phyloP scores from a whole-genome alignment of 1,140 invertebrate species.

The Ganaspis sp. region DNA sequence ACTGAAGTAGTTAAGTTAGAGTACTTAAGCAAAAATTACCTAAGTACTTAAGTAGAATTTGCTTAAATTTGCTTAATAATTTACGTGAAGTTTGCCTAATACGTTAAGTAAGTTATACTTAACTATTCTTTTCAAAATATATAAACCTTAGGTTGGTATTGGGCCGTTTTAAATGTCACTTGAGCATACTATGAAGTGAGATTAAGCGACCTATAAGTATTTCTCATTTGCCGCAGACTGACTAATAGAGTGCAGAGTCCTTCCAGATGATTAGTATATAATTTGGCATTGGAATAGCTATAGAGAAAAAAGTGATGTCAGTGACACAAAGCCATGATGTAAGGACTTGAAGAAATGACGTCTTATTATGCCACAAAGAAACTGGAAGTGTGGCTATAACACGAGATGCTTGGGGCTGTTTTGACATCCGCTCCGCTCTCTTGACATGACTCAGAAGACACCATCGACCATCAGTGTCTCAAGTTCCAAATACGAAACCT shows the following conservation, averaged over 20 bases:
- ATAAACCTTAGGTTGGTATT: no score
- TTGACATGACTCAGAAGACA: background rate
- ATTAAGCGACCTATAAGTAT: no score
- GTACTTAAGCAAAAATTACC: no score
- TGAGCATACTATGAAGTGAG: no score
- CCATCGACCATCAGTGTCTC: background rate
- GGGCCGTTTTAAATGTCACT: no score
- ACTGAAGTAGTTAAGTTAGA: no score
- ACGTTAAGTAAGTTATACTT: no score
- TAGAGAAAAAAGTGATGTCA: background rate
- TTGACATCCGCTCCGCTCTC: background rate
- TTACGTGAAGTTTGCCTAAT: no score
- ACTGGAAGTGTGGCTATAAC: slow-evolving; percentile 1
- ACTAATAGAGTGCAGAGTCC: background rate
- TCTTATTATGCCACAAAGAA: background rate
- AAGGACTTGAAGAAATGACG: slow-evolving; percentile 7
- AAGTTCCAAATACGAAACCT: background rate
- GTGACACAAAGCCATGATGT: background rate
- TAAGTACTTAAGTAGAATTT: no score
- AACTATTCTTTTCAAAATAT: no score
- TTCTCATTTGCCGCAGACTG: no score
- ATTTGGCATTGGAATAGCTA: slow-evolving; percentile 1
- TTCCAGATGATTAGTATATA: background rate
- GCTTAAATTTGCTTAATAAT: no score
- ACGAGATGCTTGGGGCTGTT: slow-evolving; percentile 2